Evolutionary conservation across 2,888 invertebrate genomes (phyloP).

Genomic region (Smittia sp.): DNA sequence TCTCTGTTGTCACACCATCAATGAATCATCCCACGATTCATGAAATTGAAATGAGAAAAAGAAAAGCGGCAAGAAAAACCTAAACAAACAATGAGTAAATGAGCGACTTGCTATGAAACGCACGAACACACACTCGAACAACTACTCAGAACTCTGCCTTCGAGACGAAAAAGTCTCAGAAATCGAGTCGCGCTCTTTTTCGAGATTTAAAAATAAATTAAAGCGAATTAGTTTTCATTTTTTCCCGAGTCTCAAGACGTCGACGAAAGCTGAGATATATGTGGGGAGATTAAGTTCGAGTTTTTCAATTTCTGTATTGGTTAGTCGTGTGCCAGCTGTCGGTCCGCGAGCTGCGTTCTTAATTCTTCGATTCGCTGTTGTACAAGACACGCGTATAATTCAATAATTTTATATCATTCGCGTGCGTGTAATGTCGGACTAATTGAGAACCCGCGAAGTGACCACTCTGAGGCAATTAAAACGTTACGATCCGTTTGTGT

Average conservation of each 20-base stretch:
- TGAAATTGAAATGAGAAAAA: slow-evolving; percentile 9
- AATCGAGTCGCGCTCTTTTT: neutral
- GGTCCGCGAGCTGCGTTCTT: neutral
- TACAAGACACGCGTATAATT: neutral
- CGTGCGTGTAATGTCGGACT: neutral
- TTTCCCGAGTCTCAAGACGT: slow-evolving; percentile 7
- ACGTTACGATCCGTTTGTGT: neutral
- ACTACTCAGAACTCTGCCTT: neutral
- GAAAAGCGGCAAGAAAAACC: neutral
- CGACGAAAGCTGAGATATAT: slow-evolving; percentile 12
- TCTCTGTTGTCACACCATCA: neutral
- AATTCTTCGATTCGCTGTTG: neutral
- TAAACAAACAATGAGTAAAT: slow-evolving; percentile 22
- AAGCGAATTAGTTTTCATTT: slow-evolving; percentile 34
- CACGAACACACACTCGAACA: neutral
- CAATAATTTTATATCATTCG: neutral
- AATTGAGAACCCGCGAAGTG: slow-evolving; percentile 5
- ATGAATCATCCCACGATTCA: neutral
- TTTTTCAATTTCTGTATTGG: neutral
- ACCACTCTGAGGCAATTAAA: slow-evolving; percentile 22
- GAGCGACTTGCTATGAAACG: neutral
- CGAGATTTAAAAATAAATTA: slow-evolving; percentile 32
- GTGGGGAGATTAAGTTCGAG: slow-evolving; percentile 21
- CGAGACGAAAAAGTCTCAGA: neutral
- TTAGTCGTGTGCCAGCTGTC: slow-evolving; percentile 40